Evolutionary conservation across 2,888 invertebrate species (phyloP).

Genomic region (Drosophila ezoana): DNA sequence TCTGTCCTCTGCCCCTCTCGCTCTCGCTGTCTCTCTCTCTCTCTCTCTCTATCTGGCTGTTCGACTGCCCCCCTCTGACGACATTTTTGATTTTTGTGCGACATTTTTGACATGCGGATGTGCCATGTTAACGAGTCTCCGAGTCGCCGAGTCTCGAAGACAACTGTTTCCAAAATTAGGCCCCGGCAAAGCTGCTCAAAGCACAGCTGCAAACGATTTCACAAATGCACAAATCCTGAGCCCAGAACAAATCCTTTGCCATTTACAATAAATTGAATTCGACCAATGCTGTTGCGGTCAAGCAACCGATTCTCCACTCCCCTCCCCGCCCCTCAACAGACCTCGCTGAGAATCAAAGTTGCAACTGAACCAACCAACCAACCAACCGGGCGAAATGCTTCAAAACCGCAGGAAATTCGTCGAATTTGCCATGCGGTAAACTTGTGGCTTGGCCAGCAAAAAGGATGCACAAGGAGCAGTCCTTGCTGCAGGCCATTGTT

Average conservation of each 20-base stretch:
- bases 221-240: slow-evolving; percentile 42
- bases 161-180: slow-evolving; percentile 45
- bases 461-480: slow-evolving; percentile 61
- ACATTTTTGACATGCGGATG: slow-evolving; percentile 81
- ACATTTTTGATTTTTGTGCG: slow-evolving; percentile 75
- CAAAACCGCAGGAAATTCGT: slow-evolving; percentile 80
- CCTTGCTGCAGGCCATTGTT: slow-evolving; percentile 58
- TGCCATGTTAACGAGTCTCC: slow-evolving; percentile 72
- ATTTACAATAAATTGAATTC: slow-evolving; percentile 79
- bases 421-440: slow-evolving; percentile 80
- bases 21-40: slow-evolving; percentile 1
- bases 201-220: slow-evolving; percentile 58
- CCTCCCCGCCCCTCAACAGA: neutral
- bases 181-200: slow-evolving; percentile 10
- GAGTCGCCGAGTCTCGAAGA: slow-evolving; percentile 7
- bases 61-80: slow-evolving; percentile 30
- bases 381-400: slow-evolving; percentile 65
- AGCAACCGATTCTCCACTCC: slow-evolving; percentile 3
- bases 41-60: slow-evolving; percentile 7
- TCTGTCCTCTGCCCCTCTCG: slow-evolving; percentile 4
- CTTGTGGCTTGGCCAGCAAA: slow-evolving; percentile 57
- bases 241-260: slow-evolving; percentile 69
- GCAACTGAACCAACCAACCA: slow-evolving; percentile 39
- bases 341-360: slow-evolving; percentile 63
- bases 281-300: slow-evolving; percentile 78